Evolutionary conservation across 2,113 vertebrate genomes (phyloP), one percentile per base, ranked within the genome.

Genomic region (Marcusenius ussheri): DNA sequence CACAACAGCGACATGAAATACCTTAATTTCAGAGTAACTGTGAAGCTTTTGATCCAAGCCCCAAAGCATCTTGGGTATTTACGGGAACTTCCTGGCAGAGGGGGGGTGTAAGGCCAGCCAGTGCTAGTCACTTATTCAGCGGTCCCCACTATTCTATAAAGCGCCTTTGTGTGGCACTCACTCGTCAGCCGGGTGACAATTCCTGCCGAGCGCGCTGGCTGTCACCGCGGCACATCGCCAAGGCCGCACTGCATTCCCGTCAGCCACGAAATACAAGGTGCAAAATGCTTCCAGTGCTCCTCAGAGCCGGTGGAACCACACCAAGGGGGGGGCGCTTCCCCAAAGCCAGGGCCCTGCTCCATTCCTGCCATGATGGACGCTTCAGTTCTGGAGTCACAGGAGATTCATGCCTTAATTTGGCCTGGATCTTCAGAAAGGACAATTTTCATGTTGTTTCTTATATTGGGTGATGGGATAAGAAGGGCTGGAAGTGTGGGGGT

Each of bases 111-210:
- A 89, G 91, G 85, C 53, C 90, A 91, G 89, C 21, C 90, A 89
- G 91, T 80, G 74, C 83, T 51, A 88, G 92, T 91, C 91, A 66
- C 89, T 90, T 62, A 88, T 83, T 91, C 87, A 83, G 49, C 9
- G 9, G 85, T 21, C 49, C 50, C 15, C 80, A 19, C 4, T 74
- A 58, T 86, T 31, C 83, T 66, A 90, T 91, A 91, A 92, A 91
- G 91, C 86, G 87, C 24, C 91, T 91, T 92, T 93, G 51, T 89
- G 35, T 31, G 49, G 39, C 24, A 51, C 6, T 91, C 88, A 89
- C 53, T 53, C 46, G 31, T 74, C 56, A 46, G 46, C 74, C 11
- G 62, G 90, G 62, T 66, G 89, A 87, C 51, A 47, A 7, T 10
- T 89, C 88, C 87, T n/a, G 85, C 74, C 49, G 9, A 39, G 50